phyloP scores from a whole-genome alignment of 2,888 invertebrate genomes.

The Meiosimyza platycephala region DNA sequence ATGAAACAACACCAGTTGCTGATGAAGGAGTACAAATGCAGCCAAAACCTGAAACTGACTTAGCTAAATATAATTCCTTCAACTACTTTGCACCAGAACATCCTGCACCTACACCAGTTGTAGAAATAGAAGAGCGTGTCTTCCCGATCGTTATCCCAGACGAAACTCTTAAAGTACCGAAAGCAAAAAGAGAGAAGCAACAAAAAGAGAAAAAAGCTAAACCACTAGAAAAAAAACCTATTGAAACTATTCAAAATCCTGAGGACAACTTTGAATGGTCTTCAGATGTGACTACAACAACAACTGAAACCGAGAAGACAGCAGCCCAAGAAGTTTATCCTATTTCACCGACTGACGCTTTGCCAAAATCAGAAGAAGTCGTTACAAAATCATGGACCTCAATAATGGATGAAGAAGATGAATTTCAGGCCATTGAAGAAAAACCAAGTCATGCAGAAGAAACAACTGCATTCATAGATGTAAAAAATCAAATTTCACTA shows the following conservation, averaged over 20 bases:
- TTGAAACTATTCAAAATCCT: too few species aligned
- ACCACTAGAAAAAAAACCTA: neutral
- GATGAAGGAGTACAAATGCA: neutral
- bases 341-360: neutral
- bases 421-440: neutral
- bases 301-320: neutral
- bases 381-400: slow-evolving; percentile 35
- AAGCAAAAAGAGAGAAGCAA: neutral
- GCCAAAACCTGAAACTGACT: neutral
- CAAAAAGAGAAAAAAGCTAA: neutral
- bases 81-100: too few species aligned
- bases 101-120: too few species aligned
- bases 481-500: too few species aligned
- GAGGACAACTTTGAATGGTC: too few species aligned
- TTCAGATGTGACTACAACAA: too few species aligned
- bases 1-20: neutral
- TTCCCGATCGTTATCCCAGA: neutral
- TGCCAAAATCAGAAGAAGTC: neutral
- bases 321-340: neutral
- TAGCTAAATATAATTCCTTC: too few species aligned
- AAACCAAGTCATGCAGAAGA: too few species aligned
- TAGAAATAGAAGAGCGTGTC: too few species aligned
- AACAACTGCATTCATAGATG: too few species aligned
- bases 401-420: slow-evolving; percentile 29
- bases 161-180: neutral